Base-by-base conservation (phyloP, 53 echinoderm and acorn worm species). In the Mesocentrotus franciscanus region DNA sequence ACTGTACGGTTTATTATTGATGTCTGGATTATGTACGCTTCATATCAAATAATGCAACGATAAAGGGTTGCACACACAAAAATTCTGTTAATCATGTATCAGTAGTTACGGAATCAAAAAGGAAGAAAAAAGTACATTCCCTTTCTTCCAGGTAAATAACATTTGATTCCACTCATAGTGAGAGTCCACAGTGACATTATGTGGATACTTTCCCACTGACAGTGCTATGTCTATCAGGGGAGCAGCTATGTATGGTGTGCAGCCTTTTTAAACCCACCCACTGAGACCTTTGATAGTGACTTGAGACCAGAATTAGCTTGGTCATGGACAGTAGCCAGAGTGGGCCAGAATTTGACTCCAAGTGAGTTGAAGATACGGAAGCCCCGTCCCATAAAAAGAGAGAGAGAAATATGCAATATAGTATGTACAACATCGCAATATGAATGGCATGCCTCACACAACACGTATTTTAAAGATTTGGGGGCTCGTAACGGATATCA, bases 61-160 rank as follows among this genome's bases (percentile, higher is more conserved):
- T 36, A 81, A 81, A 81, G 22, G 36, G 36, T 42, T 81, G n/a
- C n/a, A 10, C 81, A 81, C 15, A 81, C 81, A 81, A 42, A 81
- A 81, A 17, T 8, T 36, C 42, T 39, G 8, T 11, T 36, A 39
- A 81, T 36, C 81, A 33, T 81, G 18, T 39, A 39, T 81, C 42
- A 81, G 4, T 81, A 42, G 81, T 17, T 30, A 30, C 30, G 32
- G 32, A 74, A 74, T 30, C 32, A 32, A 32, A 74, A 74, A 30
- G 74, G 49, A 74, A 71, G 30, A 26, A 22, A 24, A 87, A 87
- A 87, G 87, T 87, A 87, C 87, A 87, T 87, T 87, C 11, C 87
- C 87, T 87, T 57, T 87, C 58, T 58, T 87, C 3, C 56, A 13
- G 56, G 87, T 87, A 57, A 87, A 56, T 87, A 10, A 27, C 81